Percentiles rank a stretch among this genome's conserved stretches.
Evolutionary conservation across 2,113 vertebrate genomes (phyloP).

Genomic region (Ammospiza caudacuta): DNA sequence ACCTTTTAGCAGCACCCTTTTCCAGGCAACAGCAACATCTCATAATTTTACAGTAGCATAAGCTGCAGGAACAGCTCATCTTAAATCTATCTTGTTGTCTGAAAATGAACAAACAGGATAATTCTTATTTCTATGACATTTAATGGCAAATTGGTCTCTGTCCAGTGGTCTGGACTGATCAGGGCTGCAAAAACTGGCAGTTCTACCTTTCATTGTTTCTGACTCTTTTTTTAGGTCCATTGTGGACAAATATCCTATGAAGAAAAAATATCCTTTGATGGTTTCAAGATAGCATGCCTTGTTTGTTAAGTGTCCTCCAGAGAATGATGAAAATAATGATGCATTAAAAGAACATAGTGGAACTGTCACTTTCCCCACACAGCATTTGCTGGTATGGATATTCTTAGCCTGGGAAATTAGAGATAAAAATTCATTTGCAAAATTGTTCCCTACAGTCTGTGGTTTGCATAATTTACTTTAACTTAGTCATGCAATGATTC

Average conservation of each 20-base stretch:
- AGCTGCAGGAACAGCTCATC: not conserved
- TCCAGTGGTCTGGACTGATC: not conserved
- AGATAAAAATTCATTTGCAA: conserved; percentile 7
- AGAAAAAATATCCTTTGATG: not conserved
- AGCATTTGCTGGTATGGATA: not conserved
- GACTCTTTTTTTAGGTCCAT: not conserved
- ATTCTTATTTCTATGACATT: not conserved
- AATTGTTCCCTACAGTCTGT: not conserved
- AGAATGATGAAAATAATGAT: not conserved
- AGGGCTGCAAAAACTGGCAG: not conserved
- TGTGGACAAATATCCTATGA: not conserved
- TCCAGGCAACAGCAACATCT: not conserved
- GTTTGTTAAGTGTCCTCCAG: not conserved
- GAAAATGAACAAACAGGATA: not conserved
- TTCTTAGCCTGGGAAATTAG: not conserved
- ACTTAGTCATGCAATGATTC: not conserved
- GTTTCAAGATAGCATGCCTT: not conserved
- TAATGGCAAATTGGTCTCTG: not conserved
- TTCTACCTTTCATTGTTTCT: not conserved
- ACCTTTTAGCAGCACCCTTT: not conserved
- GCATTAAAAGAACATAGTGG: not conserved
- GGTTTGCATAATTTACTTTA: conserved; percentile 24
- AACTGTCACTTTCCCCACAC: not conserved
- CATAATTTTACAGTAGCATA: not conserved
- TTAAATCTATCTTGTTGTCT: not conserved